phyloP scores from a whole-genome alignment of 2,797 vertebrate species.

The Eleutherodactylus coqui region DNA sequence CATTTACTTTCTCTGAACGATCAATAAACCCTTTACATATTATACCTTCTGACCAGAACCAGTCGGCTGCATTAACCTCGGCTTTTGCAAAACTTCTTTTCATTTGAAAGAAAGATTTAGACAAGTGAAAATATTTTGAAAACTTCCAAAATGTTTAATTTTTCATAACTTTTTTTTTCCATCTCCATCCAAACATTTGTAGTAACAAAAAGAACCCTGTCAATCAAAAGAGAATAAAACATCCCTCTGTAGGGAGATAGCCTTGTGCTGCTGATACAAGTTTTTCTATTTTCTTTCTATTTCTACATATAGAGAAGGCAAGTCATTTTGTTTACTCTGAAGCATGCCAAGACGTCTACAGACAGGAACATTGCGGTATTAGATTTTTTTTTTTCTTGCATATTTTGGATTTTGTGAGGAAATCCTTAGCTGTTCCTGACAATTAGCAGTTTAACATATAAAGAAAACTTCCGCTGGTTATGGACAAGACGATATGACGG shows the following conservation, averaged over 20 bases:
- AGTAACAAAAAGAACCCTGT: constrained; percentile 3
- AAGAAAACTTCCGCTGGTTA: constrained; percentile 60
- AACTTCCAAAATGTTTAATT: not conserved
- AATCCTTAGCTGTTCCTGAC: constrained; percentile 62
- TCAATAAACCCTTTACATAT: not conserved
- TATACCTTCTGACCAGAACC: not conserved
- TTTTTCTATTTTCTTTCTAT: not conserved
- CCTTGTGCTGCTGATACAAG: constrained; percentile 23
- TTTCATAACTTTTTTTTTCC: constrained; percentile 10
- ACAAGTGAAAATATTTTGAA: not conserved
- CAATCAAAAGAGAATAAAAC: constrained; percentile 12
- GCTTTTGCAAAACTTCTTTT: not conserved
- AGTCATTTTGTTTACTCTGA: constrained; percentile 46
- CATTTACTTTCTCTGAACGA: not conserved
- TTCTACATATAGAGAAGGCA: not conserved
- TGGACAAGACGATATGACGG: constrained; percentile 35
- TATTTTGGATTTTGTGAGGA: constrained; percentile 57
- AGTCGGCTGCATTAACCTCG: not conserved
- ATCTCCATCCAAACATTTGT: constrained; percentile 31
- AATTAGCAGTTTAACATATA: constrained; percentile 60
- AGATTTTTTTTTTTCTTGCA: constrained; percentile 54
- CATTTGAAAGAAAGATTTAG: not conserved
- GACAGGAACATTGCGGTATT: constrained; percentile 45
- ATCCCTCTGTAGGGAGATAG: constrained; percentile 1
- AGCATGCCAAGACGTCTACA: constrained; percentile 55